Evolutionary conservation across 1,140 invertebrate genomes (phyloP).

Genomic region (Antheraea mylitta): DNA sequence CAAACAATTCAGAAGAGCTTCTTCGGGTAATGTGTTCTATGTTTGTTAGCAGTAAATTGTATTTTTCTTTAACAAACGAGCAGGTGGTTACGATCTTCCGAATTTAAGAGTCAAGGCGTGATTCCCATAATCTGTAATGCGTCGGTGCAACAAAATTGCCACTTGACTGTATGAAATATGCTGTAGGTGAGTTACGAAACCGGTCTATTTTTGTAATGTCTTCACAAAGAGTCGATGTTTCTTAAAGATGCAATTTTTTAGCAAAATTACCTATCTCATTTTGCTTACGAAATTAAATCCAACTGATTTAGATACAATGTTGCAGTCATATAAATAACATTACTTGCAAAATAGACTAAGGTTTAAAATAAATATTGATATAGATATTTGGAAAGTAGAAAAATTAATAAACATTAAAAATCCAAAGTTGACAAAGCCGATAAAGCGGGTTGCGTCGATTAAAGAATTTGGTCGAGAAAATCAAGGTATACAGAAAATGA

Average conservation of each 20-base stretch:
- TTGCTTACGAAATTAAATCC: too few species aligned
- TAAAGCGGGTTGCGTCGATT: too few species aligned
- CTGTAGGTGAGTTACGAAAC: constrained; percentile 14
- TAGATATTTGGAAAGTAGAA: too few species aligned
- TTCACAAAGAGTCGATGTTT: background rate
- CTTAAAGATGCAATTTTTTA: too few species aligned
- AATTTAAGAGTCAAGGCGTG: constrained; percentile 44
- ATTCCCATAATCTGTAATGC: constrained; percentile 70
- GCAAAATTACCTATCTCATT: too few species aligned
- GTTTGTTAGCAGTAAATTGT: background rate
- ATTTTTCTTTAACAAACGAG: background rate
- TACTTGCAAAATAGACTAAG: too few species aligned
- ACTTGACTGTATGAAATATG: constrained; percentile 55
- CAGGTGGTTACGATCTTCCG: constrained; percentile 24
- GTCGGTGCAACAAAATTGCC: constrained; percentile 60
- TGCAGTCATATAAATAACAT: too few species aligned
- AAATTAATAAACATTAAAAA: too few species aligned
- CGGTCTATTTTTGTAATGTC: background rate
- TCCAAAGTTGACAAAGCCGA: too few species aligned
- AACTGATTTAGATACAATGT: too few species aligned
- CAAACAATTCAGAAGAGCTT: background rate
- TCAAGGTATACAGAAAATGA: background rate
- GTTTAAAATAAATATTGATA: too few species aligned
- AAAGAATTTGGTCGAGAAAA: too few species aligned
- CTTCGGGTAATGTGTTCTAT: background rate